Base-by-base conservation (phyloP, 2,888 invertebrate genomes). In the Silvanus unidentatus region DNA sequence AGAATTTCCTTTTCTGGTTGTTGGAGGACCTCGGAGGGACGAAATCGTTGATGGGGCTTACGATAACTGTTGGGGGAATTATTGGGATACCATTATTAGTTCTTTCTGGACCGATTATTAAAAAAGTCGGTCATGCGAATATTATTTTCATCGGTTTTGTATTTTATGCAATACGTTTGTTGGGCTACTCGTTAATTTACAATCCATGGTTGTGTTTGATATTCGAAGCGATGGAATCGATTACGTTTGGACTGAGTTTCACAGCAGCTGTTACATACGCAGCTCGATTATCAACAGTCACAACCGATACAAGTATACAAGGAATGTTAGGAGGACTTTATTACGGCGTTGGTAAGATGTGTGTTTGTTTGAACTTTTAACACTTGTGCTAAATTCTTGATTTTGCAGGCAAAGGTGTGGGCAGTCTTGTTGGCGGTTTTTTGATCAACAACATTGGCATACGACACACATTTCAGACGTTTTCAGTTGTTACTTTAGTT, bases 1-100 rank as follows among this genome's bases (percentile, higher is more conserved):
- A 88, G 69, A 87, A 85, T 55, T 88, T 87, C 72, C 74, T 88
- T 16, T 88, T 88, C 70, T 87, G 87, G 85, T 73, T 87, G 48
- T 76, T 88, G 22, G 84, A 88, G 66, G 86, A 87, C 68, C 72
- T 88, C 49, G 86, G 86, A 2, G 86, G 81, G 1, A 82, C 84
- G 0, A 78, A 84, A 39, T 83, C 84, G 0, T 73, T 88, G 43
- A 87, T 88, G 87, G 88, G 88, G 10, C 77, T 88, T 54, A 88
- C 88, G 0, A 83, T 88, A 57, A 86, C 87, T 0, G 84, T 88
- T 40, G 86, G 86, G 1, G 86, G 86, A 9, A 74, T 86, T 5
- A 82, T 86, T 1, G 87, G 88, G 1, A 77, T 88, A 39, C 88
- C 88, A 0, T 73, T 87, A 11, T 73, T 88, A 14, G 84, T 86